Evolutionary conservation across 1,140 invertebrate genomes (phyloP).

Genomic region (Cryptotermes secundus): DNA sequence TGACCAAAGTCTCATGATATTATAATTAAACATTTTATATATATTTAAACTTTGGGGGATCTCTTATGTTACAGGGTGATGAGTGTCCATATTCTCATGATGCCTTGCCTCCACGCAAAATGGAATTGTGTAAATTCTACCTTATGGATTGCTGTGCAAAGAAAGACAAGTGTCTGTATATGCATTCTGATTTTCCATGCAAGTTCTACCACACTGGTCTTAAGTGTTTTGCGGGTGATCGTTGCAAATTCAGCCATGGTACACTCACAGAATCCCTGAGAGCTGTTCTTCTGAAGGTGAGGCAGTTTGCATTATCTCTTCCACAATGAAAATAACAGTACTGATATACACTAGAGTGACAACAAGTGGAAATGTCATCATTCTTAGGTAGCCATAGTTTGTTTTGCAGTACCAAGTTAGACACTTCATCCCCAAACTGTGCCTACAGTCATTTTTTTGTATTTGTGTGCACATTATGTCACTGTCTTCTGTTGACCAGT

Average conservation of each 20-base stretch:
- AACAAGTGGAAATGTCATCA: no score
- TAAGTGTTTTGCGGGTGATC: slow-evolving; percentile 73
- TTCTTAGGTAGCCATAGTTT: no score
- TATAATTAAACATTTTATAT: neutral
- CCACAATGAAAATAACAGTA: no score
- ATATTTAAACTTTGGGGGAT: neutral
- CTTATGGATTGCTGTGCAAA: slow-evolving; percentile 94
- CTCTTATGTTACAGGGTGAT: slow-evolving; percentile 57
- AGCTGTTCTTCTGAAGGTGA: slow-evolving; percentile 64
- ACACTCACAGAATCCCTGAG: slow-evolving; percentile 72
- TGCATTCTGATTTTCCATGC: slow-evolving; percentile 97
- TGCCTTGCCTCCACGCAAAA: slow-evolving; percentile 76
- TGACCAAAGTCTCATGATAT: neutral
- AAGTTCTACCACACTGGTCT: slow-evolving; percentile 94
- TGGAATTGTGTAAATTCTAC: slow-evolving; percentile 97
- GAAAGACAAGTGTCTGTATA: slow-evolving; percentile 91
- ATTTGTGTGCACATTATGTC: no score
- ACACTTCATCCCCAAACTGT: no score
- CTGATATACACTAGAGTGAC: no score
- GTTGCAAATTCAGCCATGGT: slow-evolving; percentile 92
- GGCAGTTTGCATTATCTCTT: neutral
- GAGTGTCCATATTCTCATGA: slow-evolving; percentile 87
- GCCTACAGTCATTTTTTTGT: no score
- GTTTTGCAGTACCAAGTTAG: no score
- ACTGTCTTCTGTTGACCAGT: no score